Evolutionary conservation across 2,113 vertebrate genomes (phyloP), one percentile per base, ranked within the genome.

Genomic region (Brachirus orientalis): DNA sequence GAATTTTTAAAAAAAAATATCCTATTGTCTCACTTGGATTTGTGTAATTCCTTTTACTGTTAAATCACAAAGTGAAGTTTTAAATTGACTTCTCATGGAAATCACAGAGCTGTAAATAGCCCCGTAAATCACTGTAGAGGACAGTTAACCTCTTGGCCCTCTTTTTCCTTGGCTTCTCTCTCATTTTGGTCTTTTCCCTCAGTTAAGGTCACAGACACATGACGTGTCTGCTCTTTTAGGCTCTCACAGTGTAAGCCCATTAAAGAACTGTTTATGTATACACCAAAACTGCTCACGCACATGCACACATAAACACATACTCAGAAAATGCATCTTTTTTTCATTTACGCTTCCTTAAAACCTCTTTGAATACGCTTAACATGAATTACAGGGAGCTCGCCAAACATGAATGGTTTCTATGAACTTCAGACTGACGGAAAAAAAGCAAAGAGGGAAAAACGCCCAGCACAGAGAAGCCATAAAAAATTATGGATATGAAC

Each of bases 161-260:
- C 8, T 16, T 44, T 20, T 46, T 3, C 13, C 20, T 11, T 37
- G n/a, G 19, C 5, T 33, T 41, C 38, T 9, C n/a, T 17, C 11
- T 66, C 7, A 4, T n/a, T 20, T 33, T 40, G 35, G 5, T 43
- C 12, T 43, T 35, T 36, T 16, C 50, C 18, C 17, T 62, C 17
- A 7, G 14, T 55, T 50, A 46, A 69, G 69, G 69, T 79, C 69
- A 63, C 45, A 65, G 53, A 56, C 72, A 56, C 70, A 72, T 43
- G 58, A 75, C 12, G 10, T 54, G 22, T 62, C 51, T 41, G 40
- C 38, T 54, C 16, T 43, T n/a, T n/a, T 7, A 19, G 52, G 62
- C 48, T 68, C n/a, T 8, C 53, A 8, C 44, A 45, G 44, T 17
- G 46, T 5, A 11, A 11, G 10, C 18, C 63, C 62, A 63, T 60